Conservation (phyloP, 2,888 invertebrate genomes). For the Mimachlamys varia region DNA sequence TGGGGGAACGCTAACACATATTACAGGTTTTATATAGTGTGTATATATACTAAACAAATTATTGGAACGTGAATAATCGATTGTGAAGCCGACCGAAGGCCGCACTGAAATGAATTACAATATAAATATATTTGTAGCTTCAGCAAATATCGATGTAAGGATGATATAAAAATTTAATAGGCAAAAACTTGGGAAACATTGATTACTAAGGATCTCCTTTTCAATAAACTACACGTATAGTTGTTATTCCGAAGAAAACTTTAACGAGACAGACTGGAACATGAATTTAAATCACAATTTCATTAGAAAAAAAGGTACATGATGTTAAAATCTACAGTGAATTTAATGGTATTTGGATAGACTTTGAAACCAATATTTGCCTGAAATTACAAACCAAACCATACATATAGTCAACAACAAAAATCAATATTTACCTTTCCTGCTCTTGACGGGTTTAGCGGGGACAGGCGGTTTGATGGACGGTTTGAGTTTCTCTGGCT, state of each 20-base stretch:
- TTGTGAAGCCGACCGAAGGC: too few species aligned
- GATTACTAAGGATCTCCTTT: background rate
- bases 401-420: background rate
- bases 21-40: too few species aligned
- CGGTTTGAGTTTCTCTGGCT: constrained; percentile 11
- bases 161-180: background rate
- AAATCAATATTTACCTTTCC: background rate
- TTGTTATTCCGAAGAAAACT: background rate
- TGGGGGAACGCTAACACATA: too few species aligned
- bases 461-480: constrained; percentile 13
- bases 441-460: constrained; percentile 17
- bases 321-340: background rate
- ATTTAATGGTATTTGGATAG: background rate
- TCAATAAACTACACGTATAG: background rate
- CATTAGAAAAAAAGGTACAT: too few species aligned
- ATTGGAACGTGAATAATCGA: too few species aligned
- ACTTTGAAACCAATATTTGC: background rate
- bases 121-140: background rate
- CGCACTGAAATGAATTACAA: background rate
- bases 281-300: too few species aligned
- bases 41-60: too few species aligned
- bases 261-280: too few species aligned
- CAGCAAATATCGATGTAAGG: background rate
- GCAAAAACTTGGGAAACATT: background rate
- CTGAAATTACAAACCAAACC: background rate